Conservation (phyloP, 2,113 vertebrate genomes). For the Cyprinodon variegatus region DNA sequence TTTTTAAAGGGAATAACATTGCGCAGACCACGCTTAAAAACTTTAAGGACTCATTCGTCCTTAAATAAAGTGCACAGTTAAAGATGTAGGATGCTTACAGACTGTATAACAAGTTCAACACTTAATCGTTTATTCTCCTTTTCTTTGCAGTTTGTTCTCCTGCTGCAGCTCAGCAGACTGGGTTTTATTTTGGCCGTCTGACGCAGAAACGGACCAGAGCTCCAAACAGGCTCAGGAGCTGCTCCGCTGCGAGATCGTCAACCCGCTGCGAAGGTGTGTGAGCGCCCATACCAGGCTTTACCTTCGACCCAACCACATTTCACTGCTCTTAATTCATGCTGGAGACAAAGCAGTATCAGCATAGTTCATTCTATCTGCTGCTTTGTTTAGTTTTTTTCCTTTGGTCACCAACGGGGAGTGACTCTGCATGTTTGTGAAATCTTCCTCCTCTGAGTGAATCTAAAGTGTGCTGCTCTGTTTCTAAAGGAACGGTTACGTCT, state of each 20-base stretch:
- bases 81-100: not conserved
- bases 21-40: too few species aligned
- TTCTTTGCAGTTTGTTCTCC: slow-evolving; percentile 81
- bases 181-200: slow-evolving; percentile 78
- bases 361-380: too few species aligned
- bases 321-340: too few species aligned
- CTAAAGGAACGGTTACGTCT: slow-evolving; percentile 82
- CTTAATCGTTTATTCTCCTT: not conserved
- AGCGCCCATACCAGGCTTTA: too few species aligned
- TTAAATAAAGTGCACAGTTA: too few species aligned
- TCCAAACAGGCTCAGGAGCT: slow-evolving; percentile 80
- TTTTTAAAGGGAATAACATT: too few species aligned
- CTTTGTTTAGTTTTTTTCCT: not conserved
- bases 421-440: not conserved
- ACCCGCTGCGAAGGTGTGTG: slow-evolving; percentile 82
- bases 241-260: slow-evolving; percentile 85
- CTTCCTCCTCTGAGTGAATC: too few species aligned
- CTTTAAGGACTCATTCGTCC: too few species aligned
- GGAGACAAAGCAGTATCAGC: too few species aligned
- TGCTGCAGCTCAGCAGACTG: slow-evolving; percentile 85
- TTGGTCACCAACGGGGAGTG: not conserved
- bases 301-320: too few species aligned
- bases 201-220: slow-evolving; percentile 50
- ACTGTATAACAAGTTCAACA: not conserved
- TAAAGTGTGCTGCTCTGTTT: not conserved